phyloP scores from a whole-genome alignment of 2,797 vertebrate species.

The Coendou prehensilis region DNA sequence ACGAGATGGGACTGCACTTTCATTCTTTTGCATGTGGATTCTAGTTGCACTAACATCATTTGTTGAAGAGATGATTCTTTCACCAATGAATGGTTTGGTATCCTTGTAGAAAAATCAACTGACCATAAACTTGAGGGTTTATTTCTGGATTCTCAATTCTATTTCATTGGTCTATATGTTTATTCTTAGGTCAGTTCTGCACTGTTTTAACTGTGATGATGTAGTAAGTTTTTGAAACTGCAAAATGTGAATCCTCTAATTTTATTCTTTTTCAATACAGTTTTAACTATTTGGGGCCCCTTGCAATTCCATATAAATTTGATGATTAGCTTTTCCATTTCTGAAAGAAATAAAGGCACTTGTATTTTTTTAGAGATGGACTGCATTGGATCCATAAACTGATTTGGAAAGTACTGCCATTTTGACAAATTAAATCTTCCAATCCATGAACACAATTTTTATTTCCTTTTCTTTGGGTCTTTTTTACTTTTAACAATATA shows the following conservation, averaged over 20 bases:
- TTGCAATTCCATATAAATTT: neutral
- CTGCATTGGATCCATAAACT: neutral
- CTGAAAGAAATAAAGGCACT: neutral
- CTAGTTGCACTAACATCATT: too few species aligned
- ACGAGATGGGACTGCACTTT: too few species aligned
- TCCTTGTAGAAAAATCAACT: neutral
- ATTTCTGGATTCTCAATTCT: too few species aligned
- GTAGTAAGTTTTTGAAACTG: slow-evolving; percentile 3
- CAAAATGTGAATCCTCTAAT: slow-evolving; percentile 3
- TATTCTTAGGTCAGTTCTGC: too few species aligned
- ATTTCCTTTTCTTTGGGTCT: neutral
- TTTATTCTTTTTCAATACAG: neutral
- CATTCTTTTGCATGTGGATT: too few species aligned
- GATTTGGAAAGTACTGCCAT: neutral
- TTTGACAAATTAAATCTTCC: neutral
- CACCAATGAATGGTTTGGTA: neutral
- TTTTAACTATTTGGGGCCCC: neutral
- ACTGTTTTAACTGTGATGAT: neutral
- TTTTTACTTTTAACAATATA: neutral
- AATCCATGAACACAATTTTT: neutral
- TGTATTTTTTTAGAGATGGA: neutral
- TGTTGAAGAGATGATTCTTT: neutral
- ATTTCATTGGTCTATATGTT: too few species aligned
- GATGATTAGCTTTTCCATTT: neutral
- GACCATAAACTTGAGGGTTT: too few species aligned